These are phyloP conservation scores for Drosophila mimica DNA, from an alignment of 2,888 invertebrate species.

Conservation along the genomic window DNA sequence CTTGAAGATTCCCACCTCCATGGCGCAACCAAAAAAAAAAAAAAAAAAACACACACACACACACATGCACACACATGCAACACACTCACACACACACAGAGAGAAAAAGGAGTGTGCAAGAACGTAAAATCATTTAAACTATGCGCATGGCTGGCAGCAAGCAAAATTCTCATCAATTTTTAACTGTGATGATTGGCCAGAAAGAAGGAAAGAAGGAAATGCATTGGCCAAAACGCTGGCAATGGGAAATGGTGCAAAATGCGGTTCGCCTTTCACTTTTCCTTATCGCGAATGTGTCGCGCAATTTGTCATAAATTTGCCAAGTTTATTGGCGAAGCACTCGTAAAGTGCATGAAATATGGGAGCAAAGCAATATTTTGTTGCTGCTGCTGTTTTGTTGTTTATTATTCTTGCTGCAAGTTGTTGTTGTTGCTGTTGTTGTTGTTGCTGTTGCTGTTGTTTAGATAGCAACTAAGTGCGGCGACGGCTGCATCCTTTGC, in stretches of 20 bases:
- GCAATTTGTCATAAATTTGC: constrained; percentile 82
- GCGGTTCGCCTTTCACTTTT: constrained; percentile 64
- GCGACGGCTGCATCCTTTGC: constrained; percentile 59
- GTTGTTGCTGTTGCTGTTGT: constrained; percentile 46
- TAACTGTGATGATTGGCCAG: constrained; percentile 39
- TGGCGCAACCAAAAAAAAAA: no score
- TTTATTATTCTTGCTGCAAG: constrained; percentile 3
- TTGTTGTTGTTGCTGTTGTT: constrained; percentile 25
- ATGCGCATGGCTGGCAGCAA: constrained; percentile 29
- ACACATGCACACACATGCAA: background rate
- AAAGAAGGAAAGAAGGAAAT: constrained; percentile 22
- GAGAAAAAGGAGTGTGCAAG: background rate
- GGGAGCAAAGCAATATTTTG: constrained; percentile 35
- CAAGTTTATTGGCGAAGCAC: constrained; percentile 74
- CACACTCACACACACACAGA: background rate
- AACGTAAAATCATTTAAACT: constrained; percentile 57
- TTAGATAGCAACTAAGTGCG: constrained; percentile 76
- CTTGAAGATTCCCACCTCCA: no score
- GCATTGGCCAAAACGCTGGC: constrained; percentile 8
- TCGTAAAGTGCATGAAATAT: constrained; percentile 82
- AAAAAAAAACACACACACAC: background rate
- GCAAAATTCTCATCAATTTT: constrained; percentile 40
- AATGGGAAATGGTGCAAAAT: background rate
- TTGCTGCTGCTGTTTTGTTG: constrained; percentile 21
- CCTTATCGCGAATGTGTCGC: constrained; percentile 70